Conservation (phyloP, 2,888 invertebrate genomes). For the Caenorhabditis macrosperma region DNA sequence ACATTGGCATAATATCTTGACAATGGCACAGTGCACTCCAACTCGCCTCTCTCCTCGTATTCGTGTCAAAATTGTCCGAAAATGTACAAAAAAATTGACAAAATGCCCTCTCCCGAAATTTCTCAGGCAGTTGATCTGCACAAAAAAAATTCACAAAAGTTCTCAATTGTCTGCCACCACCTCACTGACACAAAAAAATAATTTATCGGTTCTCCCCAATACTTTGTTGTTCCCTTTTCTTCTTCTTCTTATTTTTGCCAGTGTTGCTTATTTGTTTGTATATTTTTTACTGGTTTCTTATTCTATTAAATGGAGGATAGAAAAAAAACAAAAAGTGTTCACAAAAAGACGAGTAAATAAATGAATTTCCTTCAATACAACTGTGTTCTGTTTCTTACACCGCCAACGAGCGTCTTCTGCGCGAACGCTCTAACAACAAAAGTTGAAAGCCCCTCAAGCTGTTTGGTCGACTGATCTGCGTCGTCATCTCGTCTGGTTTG, state of each 20-base stretch:
- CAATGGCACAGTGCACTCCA: conserved; percentile 40
- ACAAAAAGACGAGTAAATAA: conserved; percentile 60
- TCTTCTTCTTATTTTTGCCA: conserved; percentile 44
- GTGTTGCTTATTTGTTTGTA: conserved; percentile 54
- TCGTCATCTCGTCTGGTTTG: conserved; percentile 30
- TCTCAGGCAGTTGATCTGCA: conserved; percentile 64
- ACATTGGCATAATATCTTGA: conserved; percentile 37
- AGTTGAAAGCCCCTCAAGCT: not conserved
- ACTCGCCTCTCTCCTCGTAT: not conserved
- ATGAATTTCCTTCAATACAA: conserved; percentile 27
- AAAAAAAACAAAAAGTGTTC: conserved; percentile 43
- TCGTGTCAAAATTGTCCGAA: conserved; percentile 62
- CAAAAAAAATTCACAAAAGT: conserved; percentile 59
- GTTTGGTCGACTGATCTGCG: conserved; percentile 20
- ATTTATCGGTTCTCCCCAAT: conserved; percentile 42
- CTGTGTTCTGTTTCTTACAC: conserved; percentile 18
- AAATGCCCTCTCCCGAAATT: conserved; percentile 30
- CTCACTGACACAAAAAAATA: conserved; percentile 27
- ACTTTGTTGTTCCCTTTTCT: conserved; percentile 46
- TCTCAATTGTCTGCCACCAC: conserved; percentile 48
- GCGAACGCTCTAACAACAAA: conserved; percentile 16
- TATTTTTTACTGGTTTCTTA: conserved; percentile 49
- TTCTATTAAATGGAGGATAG: conserved; percentile 41
- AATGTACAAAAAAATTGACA: conserved; percentile 64
- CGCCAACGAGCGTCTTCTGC: not conserved